Evolutionary conservation across 2,113 vertebrate species (phyloP).

Genomic region (Rissa tridactyla): DNA sequence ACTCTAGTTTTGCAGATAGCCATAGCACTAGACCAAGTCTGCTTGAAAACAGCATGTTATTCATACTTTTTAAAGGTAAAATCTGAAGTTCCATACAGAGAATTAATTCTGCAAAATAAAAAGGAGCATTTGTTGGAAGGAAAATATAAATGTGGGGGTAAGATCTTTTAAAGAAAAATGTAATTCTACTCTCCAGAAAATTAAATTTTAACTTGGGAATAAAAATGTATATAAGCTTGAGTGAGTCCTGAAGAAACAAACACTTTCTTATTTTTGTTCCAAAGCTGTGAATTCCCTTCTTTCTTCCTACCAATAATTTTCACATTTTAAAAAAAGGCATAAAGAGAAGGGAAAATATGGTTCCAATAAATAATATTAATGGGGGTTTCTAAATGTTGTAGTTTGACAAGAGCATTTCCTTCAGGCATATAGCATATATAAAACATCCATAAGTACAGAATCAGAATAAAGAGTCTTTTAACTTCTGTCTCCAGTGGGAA

Average conservation of each 20-base stretch:
- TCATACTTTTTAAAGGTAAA: neutral
- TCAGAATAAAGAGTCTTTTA: neutral
- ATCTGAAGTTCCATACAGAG: neutral
- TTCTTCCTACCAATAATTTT: neutral
- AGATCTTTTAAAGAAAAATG: neutral
- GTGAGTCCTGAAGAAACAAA: neutral
- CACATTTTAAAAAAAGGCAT: neutral
- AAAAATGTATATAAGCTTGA: neutral
- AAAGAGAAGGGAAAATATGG: neutral
- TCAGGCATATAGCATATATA: neutral
- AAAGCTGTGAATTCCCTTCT: neutral
- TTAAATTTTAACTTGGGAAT: neutral
- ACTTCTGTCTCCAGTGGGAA: neutral
- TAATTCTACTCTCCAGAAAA: neutral
- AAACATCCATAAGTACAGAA: neutral
- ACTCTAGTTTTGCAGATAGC: neutral
- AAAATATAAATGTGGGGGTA: neutral
- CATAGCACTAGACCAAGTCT: neutral
- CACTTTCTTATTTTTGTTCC: neutral
- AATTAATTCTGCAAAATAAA: neutral
- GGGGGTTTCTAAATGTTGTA: neutral
- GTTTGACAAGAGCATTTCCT: neutral
- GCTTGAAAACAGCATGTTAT: neutral
- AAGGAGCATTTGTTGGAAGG: neutral
- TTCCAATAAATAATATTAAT: neutral